Evolutionary conservation across 2,113 vertebrate genomes (phyloP).

Genomic region (Brachyistius frenatus): DNA sequence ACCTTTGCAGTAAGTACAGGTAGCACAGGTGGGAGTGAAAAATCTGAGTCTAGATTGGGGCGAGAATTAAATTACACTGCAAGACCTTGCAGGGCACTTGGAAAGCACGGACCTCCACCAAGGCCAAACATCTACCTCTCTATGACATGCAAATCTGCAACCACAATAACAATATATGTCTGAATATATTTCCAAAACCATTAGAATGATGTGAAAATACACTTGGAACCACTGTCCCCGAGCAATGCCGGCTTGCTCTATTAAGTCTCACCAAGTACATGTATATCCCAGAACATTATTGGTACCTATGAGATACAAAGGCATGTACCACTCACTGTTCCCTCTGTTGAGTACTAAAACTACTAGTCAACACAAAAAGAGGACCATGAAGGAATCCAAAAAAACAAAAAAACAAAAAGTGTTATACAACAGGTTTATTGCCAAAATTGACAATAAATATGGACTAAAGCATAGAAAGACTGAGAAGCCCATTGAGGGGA

Average conservation of each 20-base stretch:
- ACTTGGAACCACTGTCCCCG: too few relatives aligned
- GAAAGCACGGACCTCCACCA: too few relatives aligned
- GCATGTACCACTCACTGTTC: constrained; percentile 3
- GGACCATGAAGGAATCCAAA: neutral
- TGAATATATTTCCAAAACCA: too few relatives aligned
- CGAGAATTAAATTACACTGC: neutral
- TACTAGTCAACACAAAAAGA: neutral
- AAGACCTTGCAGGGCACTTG: too few relatives aligned
- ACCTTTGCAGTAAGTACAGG: too few relatives aligned
- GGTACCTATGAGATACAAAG: constrained; percentile 16
- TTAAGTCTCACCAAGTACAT: too few relatives aligned
- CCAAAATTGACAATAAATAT: constrained; percentile 21
- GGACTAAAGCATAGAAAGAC: constrained; percentile 20
- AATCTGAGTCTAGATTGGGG: neutral
- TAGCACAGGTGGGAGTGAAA: neutral
- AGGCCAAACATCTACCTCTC: too few relatives aligned
- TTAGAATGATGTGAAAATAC: too few relatives aligned
- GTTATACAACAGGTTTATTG: neutral
- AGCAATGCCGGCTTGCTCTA: too few relatives aligned
- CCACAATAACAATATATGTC: too few relatives aligned
- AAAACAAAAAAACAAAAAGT: neutral
- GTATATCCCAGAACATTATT: neutral
- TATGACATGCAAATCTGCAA: neutral
- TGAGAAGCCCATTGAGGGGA: neutral
- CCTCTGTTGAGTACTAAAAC: neutral